Conservation (phyloP, 2,888 invertebrate genomes). For the Alcis repandata region DNA sequence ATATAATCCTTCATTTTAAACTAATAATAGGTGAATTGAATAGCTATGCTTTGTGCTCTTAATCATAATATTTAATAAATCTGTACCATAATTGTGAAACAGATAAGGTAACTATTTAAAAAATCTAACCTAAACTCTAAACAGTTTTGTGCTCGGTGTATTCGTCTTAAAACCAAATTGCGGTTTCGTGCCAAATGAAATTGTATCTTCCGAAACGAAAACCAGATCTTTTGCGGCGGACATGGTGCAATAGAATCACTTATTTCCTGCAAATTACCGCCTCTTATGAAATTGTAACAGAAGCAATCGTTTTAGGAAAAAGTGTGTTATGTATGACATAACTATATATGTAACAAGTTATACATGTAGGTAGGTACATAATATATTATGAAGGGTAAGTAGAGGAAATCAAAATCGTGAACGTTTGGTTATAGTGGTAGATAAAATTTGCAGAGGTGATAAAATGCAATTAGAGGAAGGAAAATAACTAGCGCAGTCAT, state of each 20-base stretch:
- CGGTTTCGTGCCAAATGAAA: conserved; percentile 39
- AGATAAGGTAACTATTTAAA: not conserved
- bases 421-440: conserved; percentile 26
- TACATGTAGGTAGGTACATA: conserved; percentile 7
- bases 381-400: conserved; percentile 20
- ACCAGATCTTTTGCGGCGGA: conserved; percentile 47
- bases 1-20: no score
- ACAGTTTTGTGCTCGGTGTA: conserved; percentile 8
- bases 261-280: conserved; percentile 57
- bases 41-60: no score
- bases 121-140: not conserved
- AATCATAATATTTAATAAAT: not conserved
- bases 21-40: no score
- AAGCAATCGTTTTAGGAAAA: conserved; percentile 43
- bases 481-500: not conserved
- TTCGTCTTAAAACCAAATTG: conserved; percentile 17
- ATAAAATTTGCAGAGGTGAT: conserved; percentile 6
- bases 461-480: conserved; percentile 5
- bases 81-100: not conserved
- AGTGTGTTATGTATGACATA: conserved; percentile 37
- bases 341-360: conserved; percentile 35
- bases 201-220: conserved; percentile 36
- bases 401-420: conserved; percentile 35
- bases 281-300: conserved; percentile 51
- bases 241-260: conserved; percentile 53